Conservation (phyloP, 2,888 invertebrate genomes). For the Eupelmus urozonus region DNA sequence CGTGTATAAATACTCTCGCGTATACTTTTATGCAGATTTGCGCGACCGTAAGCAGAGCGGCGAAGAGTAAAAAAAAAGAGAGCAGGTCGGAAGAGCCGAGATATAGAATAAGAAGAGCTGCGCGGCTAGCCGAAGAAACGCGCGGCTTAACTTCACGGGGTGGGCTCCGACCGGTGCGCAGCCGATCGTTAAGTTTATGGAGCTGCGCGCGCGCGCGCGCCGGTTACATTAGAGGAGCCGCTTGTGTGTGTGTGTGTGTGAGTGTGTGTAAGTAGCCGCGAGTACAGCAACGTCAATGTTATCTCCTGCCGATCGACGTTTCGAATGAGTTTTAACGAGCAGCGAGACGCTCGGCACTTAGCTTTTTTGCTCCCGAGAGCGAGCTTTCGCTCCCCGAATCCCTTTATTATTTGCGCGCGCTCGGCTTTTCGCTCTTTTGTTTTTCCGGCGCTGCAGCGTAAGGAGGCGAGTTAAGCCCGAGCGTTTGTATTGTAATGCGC, state of each 20-base stretch:
- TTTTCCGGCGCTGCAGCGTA: conserved; percentile 16
- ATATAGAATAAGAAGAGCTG: conserved; percentile 48
- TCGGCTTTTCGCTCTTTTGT: conserved; percentile 21
- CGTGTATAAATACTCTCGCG: conserved; percentile 59
- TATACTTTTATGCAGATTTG: conserved; percentile 50
- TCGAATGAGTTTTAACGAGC: conserved; percentile 53
- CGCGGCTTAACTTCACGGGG: conserved; percentile 54
- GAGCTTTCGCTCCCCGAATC: background rate
- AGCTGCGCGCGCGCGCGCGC: conserved; percentile 64
- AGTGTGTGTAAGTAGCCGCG: no score
- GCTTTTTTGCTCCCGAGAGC: conserved; percentile 27
- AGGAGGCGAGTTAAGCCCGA: background rate
- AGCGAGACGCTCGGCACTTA: conserved; percentile 9
- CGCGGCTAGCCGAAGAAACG: conserved; percentile 65
- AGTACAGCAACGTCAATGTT: conserved; percentile 54
- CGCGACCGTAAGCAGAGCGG: conserved; percentile 55
- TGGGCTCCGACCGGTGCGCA: conserved; percentile 65
- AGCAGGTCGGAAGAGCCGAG: background rate
- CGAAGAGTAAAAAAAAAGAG: conserved; percentile 48
- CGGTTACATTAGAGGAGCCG: conserved; percentile 34
- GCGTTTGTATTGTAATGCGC: conserved; percentile 1
- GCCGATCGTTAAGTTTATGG: conserved; percentile 76
- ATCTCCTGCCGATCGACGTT: conserved; percentile 50
- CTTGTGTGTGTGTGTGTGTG: no score
- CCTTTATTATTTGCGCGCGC: conserved; percentile 4